Base-by-base conservation (phyloP, 1,140 invertebrate genomes). In the Chironomus tepperi region DNA sequence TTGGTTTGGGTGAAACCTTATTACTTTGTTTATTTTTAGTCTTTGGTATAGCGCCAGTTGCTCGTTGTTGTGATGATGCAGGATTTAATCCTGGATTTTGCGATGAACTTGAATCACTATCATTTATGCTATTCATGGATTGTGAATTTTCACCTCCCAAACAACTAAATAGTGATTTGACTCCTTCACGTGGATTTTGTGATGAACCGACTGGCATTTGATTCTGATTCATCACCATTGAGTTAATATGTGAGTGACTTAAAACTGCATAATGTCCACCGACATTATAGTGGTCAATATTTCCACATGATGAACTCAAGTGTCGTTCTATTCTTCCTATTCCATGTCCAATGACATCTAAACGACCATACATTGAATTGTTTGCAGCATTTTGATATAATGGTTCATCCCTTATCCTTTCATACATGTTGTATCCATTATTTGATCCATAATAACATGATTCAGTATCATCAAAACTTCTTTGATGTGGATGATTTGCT, bases 301-400 rank as follows among this genome's bases (percentile, higher is more conserved):
- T 86, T 74, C 86, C 85, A 43, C 86, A 87, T 0, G 85, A 87
- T 0, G 84, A 85, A 47, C 85, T 86, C 24, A 87, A 78, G 77
- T 87, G 86, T 0, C 86, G 79, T 76, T 87, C 86, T 70, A 87
- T 87, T 43, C 86, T 80, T 7, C 86, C 86, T 24, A 87, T 86
- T 16, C 85, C 85, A 75, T 86, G 85, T 0, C 85, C 84, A 73
- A 85, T 77, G 0, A 87, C 83, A 78, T 86, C 84, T 16, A 86
- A 81, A 3, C 85, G 80, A 10, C 85, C 85, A 74, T 87, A 87
- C 8, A 85, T 81, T 79, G 43, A 83, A 79, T 43, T 82, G 75
- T 15, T 81, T 80, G 74, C 82, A 84, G 72, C 77, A 75, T 78
- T 78, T 18, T 79, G 77, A 74, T 82, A 82, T 0, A 82, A 76